phyloP scores from a whole-genome alignment of 2,888 invertebrate genomes.

The Nomada fabriciana region DNA sequence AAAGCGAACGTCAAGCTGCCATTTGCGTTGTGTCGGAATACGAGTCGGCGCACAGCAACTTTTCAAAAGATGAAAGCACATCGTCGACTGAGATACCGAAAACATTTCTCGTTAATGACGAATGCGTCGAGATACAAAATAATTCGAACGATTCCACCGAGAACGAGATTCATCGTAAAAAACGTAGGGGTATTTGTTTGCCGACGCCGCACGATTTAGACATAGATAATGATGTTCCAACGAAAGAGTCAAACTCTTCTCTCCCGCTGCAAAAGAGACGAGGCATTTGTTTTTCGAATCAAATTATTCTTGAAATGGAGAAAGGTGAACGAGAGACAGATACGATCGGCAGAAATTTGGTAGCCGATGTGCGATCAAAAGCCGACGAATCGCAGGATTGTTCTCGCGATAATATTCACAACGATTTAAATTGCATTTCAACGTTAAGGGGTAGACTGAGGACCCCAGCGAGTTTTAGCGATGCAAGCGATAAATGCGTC shows the following conservation, averaged over 20 bases:
- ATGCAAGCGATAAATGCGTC: constrained; percentile 35
- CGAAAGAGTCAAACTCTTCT: constrained; percentile 14
- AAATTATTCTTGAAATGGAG: constrained; percentile 80
- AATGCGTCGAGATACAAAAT: constrained; percentile 32
- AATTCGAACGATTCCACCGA: constrained; percentile 52
- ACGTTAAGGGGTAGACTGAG: constrained; percentile 64
- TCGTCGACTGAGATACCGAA: constrained; percentile 14
- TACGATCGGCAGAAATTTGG: constrained; percentile 19
- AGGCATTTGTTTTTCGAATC: constrained; percentile 87
- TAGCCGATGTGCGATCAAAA: constrained; percentile 37
- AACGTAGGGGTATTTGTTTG: constrained; percentile 84
- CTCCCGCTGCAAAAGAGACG: constrained; percentile 85
- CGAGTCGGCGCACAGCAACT: constrained; percentile 52
- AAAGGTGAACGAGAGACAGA: constrained; percentile 54
- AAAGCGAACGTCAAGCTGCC: constrained; percentile 56
- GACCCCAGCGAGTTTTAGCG: constrained; percentile 62
- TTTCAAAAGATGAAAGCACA: constrained; percentile 51
- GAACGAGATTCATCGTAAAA: constrained; percentile 71
- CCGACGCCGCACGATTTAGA: constrained; percentile 85
- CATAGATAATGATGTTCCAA: constrained; percentile 35
- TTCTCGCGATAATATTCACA: constrained; percentile 19
- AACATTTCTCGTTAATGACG: constrained; percentile 9
- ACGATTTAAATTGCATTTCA: constrained; percentile 64
- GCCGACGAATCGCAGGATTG: constrained; percentile 40
- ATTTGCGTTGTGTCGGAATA: constrained; percentile 53